Percentiles rank a stretch among this genome's conserved stretches.
These are phyloP conservation scores for Trisateles emortualis DNA, from an alignment of 2,888 invertebrate genomes.

Conservation along the genomic window DNA sequence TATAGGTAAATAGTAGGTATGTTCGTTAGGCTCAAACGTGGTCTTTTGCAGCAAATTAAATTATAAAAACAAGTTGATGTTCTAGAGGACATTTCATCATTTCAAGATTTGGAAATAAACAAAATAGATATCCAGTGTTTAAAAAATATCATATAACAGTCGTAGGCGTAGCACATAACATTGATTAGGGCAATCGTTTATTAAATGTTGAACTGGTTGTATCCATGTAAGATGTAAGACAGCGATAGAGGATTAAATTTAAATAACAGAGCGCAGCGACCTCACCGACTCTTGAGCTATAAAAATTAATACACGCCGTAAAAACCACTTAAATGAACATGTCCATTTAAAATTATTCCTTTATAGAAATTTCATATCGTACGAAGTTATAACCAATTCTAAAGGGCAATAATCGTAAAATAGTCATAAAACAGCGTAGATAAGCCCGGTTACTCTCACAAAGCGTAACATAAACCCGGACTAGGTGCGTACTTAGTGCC, in stretches of 20 bases:
- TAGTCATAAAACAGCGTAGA: conserved; percentile 78
- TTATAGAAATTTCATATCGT: conserved; percentile 84
- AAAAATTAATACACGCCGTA: conserved; percentile 72
- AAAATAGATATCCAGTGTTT: too few relatives aligned
- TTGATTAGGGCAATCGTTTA: conserved; percentile 25
- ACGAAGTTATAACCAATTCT: conserved; percentile 82
- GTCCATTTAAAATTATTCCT: conserved; percentile 80
- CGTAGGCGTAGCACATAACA: conserved; percentile 5
- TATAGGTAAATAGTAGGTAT: too few relatives aligned
- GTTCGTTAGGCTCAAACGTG: too few relatives aligned
- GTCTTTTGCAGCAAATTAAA: too few relatives aligned
- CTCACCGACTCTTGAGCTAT: conserved; percentile 49
- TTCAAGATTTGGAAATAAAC: too few relatives aligned
- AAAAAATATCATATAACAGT: neutral
- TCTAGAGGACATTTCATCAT: too few relatives aligned
- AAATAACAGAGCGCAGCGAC: conserved; percentile 39
- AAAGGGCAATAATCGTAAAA: conserved; percentile 84
- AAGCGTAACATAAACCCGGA: conserved; percentile 67
- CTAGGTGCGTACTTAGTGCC: conserved; percentile 60
- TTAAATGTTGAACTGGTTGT: conserved; percentile 31
- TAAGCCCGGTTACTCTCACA: conserved; percentile 75
- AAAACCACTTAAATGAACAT: conserved; percentile 78
- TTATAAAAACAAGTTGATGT: too few relatives aligned
- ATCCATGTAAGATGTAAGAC: conserved; percentile 25
- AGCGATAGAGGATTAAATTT: conserved; percentile 38